Evolutionary conservation across 2,797 vertebrate species (phyloP).

Genomic region (Loriculus beryllinus): DNA sequence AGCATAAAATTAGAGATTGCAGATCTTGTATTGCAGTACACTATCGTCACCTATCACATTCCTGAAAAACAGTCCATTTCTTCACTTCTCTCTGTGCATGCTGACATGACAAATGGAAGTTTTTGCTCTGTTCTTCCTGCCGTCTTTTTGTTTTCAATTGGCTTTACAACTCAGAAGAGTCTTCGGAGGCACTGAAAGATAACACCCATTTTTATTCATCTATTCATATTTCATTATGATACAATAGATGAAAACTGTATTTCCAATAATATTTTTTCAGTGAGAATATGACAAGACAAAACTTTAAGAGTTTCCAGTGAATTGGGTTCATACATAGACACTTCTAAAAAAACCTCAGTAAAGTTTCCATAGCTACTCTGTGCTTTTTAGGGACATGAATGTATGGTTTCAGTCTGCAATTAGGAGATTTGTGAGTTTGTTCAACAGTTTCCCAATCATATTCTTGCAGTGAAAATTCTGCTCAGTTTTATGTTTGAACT

Average conservation of each 20-base stretch:
- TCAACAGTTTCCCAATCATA: not conserved
- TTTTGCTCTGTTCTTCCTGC: not conserved
- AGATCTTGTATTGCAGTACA: accelerated
- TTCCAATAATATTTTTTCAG: not conserved
- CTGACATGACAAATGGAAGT: not conserved
- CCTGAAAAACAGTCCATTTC: not conserved
- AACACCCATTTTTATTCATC: not conserved
- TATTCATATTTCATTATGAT: not conserved
- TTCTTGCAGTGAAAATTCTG: conserved; percentile 9
- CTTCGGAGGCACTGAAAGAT: not conserved
- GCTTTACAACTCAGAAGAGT: not conserved
- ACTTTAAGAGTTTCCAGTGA: not conserved
- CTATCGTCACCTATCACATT: not conserved
- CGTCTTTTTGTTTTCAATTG: not conserved
- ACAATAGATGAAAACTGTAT: not conserved
- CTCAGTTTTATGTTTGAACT: conserved; percentile 19
- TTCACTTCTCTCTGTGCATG: not conserved
- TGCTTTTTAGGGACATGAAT: not conserved
- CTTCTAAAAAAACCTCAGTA: not conserved
- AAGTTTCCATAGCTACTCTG: not conserved
- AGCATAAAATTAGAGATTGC: not conserved
- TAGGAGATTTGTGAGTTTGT: not conserved
- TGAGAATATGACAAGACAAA: not conserved
- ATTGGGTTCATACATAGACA: not conserved
- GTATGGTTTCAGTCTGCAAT: not conserved